These are phyloP conservation scores for Tolypeutes matacus DNA, from an alignment of 2,797 vertebrate genomes.

Conservation along the genomic window DNA sequence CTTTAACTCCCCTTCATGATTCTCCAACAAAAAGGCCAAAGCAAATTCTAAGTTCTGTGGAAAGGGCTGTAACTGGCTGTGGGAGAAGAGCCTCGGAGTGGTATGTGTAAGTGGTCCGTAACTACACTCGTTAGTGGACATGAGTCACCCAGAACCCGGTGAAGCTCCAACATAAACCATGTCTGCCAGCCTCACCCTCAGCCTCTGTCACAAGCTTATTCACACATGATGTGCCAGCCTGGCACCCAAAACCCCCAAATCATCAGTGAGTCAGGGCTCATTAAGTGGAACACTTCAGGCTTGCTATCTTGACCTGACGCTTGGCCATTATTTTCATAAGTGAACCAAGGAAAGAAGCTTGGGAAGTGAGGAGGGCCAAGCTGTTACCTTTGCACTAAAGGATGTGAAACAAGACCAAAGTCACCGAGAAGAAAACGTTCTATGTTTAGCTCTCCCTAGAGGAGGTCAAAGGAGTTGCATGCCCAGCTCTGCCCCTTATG, in stretches of 20 bases:
- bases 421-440: background rate
- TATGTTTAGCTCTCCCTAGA: background rate
- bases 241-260: slow-evolving; percentile 68
- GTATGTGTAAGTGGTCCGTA: slow-evolving; percentile 71
- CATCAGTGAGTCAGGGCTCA: slow-evolving; percentile 19
- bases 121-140: slow-evolving; percentile 61
- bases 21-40: background rate
- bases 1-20: background rate
- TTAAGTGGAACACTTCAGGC: slow-evolving; percentile 33
- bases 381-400: background rate
- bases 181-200: slow-evolving; percentile 74
- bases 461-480: slow-evolving; percentile 33
- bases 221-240: slow-evolving; percentile 72
- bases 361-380: background rate
- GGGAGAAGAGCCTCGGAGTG: slow-evolving; percentile 52
- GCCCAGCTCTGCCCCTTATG: background rate
- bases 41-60: slow-evolving; percentile 37
- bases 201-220: slow-evolving; percentile 70
- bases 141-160: slow-evolving; percentile 50
- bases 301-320: slow-evolving; percentile 53
- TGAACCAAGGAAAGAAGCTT: slow-evolving; percentile 51
- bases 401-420: background rate
- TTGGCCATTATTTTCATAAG: slow-evolving; percentile 58
- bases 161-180: slow-evolving; percentile 73
- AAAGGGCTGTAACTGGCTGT: slow-evolving; percentile 34